Evolutionary conservation across 2,113 vertebrate species (phyloP).

Genomic region (Amphilophus citrinellus): DNA sequence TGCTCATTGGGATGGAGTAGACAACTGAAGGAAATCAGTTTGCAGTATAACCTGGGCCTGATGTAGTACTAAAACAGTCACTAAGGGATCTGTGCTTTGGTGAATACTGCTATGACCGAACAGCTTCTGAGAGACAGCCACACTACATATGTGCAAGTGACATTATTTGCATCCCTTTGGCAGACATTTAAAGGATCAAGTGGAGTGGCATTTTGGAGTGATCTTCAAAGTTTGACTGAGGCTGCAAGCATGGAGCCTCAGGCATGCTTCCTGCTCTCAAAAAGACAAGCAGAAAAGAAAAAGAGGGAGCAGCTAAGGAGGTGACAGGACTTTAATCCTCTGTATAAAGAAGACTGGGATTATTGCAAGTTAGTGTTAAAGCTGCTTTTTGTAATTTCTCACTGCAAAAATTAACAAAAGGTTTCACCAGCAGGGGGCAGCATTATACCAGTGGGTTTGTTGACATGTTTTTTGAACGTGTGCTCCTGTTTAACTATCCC

Average conservation of each 20-base stretch:
- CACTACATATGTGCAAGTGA: not conserved
- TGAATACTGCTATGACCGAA: not conserved
- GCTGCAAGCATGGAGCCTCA: not conserved
- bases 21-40: not conserved
- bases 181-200: not conserved
- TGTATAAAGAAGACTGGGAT: not conserved
- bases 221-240: constrained; percentile 13
- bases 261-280: not conserved
- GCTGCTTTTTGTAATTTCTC: not conserved
- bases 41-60: not conserved
- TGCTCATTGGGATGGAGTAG: not conserved
- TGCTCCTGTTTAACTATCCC: not conserved
- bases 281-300: not conserved
- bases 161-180: not conserved
- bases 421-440: not conserved
- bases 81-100: not conserved
- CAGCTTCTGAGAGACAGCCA: not conserved
- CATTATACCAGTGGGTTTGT: not conserved
- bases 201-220: not conserved
- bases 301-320: not conserved
- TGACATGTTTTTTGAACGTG: not conserved
- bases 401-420: not conserved
- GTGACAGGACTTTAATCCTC: not conserved
- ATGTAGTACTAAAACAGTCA: not conserved
- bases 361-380: not conserved